phyloP scores from a whole-genome alignment of 2,797 vertebrate genomes.

The Platalea minor region DNA sequence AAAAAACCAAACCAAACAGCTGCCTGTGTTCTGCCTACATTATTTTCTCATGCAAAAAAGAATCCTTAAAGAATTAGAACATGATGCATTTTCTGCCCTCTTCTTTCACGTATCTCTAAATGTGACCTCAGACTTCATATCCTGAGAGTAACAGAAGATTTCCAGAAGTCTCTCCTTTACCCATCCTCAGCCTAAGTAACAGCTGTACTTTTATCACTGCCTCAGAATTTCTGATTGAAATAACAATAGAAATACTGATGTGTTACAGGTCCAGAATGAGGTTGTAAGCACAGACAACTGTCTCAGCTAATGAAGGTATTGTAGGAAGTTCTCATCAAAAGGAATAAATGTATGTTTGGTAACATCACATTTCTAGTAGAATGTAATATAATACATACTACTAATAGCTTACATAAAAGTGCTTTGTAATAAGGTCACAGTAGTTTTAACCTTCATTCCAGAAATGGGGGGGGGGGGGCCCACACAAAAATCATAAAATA shows the following conservation, averaged over 20 bases:
- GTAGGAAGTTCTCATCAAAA: background rate
- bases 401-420: background rate
- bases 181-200: background rate
- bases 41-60: background rate
- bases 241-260: background rate
- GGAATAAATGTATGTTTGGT: background rate
- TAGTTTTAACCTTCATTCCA: background rate
- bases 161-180: background rate
- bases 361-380: background rate
- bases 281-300: background rate
- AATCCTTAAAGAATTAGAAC: background rate
- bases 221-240: background rate
- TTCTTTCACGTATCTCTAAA: background rate
- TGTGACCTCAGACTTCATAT: background rate
- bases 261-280: background rate
- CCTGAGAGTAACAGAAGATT: background rate
- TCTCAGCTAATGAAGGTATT: background rate
- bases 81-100: background rate
- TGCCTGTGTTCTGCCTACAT: background rate
- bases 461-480: background rate
- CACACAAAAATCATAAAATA: background rate
- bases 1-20: background rate
- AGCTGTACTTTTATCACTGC: background rate
- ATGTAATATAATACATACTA: background rate
- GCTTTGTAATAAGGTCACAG: background rate